Percentiles rank a stretch among this genome's conserved stretches.
Evolutionary conservation across 2,888 invertebrate species (phyloP).

Genomic region (Archips crataeganus): DNA sequence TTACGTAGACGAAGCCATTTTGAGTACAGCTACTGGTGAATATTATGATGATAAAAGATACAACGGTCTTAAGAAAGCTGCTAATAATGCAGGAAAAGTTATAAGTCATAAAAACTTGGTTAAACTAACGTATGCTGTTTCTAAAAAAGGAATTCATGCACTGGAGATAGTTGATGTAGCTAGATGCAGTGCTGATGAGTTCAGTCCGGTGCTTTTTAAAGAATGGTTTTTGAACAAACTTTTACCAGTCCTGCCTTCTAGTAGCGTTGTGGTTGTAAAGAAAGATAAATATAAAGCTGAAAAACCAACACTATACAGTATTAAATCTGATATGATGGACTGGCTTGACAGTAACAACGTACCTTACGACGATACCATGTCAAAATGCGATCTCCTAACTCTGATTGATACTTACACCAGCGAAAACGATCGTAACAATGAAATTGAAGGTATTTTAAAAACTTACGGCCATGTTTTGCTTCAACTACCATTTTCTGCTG

Average conservation of each 20-base stretch:
- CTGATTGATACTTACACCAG: slow-evolving; percentile 55
- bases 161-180: slow-evolving; percentile 27
- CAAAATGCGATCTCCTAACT: slow-evolving; percentile 52
- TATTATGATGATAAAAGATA: slow-evolving; percentile 40
- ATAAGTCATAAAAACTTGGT: neutral
- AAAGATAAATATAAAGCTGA: slow-evolving; percentile 44
- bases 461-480: slow-evolving; percentile 49
- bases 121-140: slow-evolving; percentile 49
- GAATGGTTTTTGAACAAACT: slow-evolving; percentile 48
- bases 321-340: slow-evolving; percentile 49
- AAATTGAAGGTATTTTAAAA: slow-evolving; percentile 47
- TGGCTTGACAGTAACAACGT: slow-evolving; percentile 55
- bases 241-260: slow-evolving; percentile 42
- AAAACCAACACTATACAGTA: slow-evolving; percentile 45
- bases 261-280: slow-evolving; percentile 51
- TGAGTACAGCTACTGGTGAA: neutral
- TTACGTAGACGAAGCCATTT: slow-evolving; percentile 51
- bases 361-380: slow-evolving; percentile 47
- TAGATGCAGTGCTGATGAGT: slow-evolving; percentile 1
- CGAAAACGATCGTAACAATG: slow-evolving; percentile 42
- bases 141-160: slow-evolving; percentile 41
- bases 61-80: slow-evolving; percentile 4
- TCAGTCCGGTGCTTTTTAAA: slow-evolving; percentile 44
- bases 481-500: slow-evolving; percentile 51
- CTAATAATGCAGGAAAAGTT: neutral